Percentiles rank a stretch among this genome's conserved stretches.
Evolutionary conservation across 1,140 invertebrate genomes (phyloP).

Genomic region (Atopsyche davidsoni): DNA sequence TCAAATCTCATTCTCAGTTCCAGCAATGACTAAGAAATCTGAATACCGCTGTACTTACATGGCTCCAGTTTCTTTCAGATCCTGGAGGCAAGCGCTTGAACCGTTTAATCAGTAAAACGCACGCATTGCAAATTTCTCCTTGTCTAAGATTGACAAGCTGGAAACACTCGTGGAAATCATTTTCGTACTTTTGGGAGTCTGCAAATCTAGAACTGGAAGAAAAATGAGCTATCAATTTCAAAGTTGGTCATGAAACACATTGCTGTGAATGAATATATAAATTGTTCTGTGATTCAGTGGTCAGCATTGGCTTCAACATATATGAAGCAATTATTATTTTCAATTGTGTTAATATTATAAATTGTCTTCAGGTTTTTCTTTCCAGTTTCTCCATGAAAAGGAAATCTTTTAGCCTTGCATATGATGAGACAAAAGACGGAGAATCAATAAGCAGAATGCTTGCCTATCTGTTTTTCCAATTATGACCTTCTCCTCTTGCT

Average conservation of each 20-base stretch:
- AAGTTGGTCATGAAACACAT: not conserved
- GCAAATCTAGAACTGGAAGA: constrained; percentile 73
- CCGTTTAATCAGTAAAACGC: constrained; percentile 78
- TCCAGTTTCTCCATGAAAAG: no score
- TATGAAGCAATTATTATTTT: no score
- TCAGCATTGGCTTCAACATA: no score
- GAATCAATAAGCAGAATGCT: no score
- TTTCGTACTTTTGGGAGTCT: constrained; percentile 80
- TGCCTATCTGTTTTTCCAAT: no score
- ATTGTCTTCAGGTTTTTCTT: no score
- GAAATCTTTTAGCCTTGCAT: no score
- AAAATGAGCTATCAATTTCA: constrained; percentile 13
- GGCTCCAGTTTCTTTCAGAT: constrained; percentile 74
- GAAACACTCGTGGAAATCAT: constrained; percentile 79
- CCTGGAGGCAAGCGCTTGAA: constrained; percentile 82
- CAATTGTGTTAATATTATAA: no score
- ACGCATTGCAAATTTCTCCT: constrained; percentile 85
- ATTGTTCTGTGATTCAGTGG: not conserved
- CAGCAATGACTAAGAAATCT: no score
- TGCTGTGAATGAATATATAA: not conserved
- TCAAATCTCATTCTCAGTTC: no score
- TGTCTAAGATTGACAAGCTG: constrained; percentile 67
- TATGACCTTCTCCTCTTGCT: no score
- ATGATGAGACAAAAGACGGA: no score
- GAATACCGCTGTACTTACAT: constrained; percentile 66